These are phyloP conservation scores for Phorcus lineatus DNA, from an alignment of 2,888 invertebrate genomes.

Conservation along the genomic window DNA sequence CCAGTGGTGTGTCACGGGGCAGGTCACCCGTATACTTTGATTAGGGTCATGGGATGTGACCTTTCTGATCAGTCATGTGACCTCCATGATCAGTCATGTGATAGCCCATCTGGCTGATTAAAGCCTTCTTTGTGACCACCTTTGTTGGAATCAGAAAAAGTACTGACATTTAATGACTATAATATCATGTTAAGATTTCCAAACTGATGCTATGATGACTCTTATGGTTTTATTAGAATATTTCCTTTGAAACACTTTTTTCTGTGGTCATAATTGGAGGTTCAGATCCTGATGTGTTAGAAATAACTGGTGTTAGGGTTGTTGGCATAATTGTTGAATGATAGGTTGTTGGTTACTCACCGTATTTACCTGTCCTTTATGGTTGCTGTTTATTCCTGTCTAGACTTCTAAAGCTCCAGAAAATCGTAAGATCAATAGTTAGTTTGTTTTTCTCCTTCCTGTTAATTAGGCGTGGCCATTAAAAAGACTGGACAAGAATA, in stretches of 20 bases:
- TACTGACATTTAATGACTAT: not conserved
- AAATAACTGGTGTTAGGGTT: too few species aligned
- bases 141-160: not conserved
- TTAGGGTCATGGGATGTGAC: not conserved
- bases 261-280: too few species aligned
- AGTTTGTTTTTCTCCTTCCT: not conserved
- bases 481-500: not conserved
- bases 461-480: not conserved
- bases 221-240: too few species aligned
- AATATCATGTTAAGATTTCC: not conserved
- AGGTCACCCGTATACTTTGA: slow-evolving; percentile 14
- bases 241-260: too few species aligned
- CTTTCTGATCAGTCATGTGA: slow-evolving; percentile 1
- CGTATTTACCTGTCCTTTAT: too few species aligned
- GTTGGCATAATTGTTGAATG: too few species aligned
- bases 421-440: not conserved
- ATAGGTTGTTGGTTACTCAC: too few species aligned
- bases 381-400: too few species aligned
- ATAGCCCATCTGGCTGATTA: slow-evolving; percentile 9
- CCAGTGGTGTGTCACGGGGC: not conserved
- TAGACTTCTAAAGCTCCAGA: not conserved
- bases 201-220: not conserved
- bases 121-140: not conserved
- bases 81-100: not conserved
- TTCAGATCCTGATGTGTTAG: too few species aligned